Percentiles rank a stretch among this genome's conserved stretches.
Evolutionary conservation across 2,888 invertebrate genomes (phyloP).

Genomic region (Andrena dorsata): DNA sequence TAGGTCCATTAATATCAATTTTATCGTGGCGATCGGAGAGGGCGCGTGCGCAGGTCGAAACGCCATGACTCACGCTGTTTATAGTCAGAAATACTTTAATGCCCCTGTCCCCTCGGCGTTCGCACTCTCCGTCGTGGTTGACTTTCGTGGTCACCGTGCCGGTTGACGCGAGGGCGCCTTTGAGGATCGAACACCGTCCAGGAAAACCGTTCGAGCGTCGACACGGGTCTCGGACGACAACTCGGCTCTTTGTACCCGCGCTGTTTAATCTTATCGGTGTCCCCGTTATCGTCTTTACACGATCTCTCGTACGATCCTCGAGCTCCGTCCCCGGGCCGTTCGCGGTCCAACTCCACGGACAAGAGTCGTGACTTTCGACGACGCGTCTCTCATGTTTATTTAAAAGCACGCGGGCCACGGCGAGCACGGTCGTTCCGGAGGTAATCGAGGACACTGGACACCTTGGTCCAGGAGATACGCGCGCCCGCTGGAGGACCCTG

Average conservation of each 20-base stretch:
- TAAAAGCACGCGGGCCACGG: constrained; percentile 54
- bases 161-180: constrained; percentile 32
- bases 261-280: constrained; percentile 55
- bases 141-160: constrained; percentile 21
- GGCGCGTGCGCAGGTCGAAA: constrained; percentile 5
- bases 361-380: constrained; percentile 50
- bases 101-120: neutral
- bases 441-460: constrained; percentile 21
- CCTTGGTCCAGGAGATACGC: constrained; percentile 11
- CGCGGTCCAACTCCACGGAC: constrained; percentile 26
- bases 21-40: constrained; percentile 32
- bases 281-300: constrained; percentile 61
- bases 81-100: constrained; percentile 43
- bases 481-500: constrained; percentile 61
- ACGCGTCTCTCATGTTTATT: constrained; percentile 72
- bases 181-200: constrained; percentile 40
- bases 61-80: constrained; percentile 28
- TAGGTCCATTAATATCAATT: constrained; percentile 59
- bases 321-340: neutral
- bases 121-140: neutral
- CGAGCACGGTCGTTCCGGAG: constrained; percentile 3
- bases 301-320: constrained; percentile 38
- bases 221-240: constrained; percentile 28
- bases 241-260: constrained; percentile 38
- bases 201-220: constrained; percentile 33